Conservation (phyloP, 1,140 invertebrate species). For the Philotrypesis tridentata region DNA sequence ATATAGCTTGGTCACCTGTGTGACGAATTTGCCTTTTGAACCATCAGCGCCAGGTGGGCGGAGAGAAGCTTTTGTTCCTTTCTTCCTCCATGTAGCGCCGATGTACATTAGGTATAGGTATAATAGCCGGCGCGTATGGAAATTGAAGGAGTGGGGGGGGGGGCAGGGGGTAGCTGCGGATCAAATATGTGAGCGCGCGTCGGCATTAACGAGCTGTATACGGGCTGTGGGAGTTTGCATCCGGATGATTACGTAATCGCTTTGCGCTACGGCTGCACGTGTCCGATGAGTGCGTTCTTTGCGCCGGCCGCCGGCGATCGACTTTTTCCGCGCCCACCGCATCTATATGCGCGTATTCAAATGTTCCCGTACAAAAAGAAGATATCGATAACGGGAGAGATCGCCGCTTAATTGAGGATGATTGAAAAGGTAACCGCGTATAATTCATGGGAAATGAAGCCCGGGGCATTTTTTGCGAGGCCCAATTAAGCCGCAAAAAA, state of each 20-base stretch:
- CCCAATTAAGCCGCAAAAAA: conserved; percentile 18
- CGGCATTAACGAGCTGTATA: neutral
- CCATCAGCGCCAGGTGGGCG: neutral
- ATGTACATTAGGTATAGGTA: too few relatives aligned
- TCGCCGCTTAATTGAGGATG: neutral
- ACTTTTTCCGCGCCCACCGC: too few relatives aligned
- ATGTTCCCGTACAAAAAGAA: neutral
- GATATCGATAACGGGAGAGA: neutral
- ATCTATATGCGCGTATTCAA: neutral
- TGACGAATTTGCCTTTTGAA: neutral
- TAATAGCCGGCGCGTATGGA: too few relatives aligned
- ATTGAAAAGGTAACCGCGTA: neutral
- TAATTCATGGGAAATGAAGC: too few relatives aligned
- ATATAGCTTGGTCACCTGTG: neutral
- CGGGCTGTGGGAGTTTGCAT: neutral
- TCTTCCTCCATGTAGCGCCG: neutral
- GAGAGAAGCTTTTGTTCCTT: neutral
- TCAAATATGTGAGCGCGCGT: neutral
- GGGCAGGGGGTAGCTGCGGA: too few relatives aligned
- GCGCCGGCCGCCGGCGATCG: too few relatives aligned
- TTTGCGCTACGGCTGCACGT: neutral
- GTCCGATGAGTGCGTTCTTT: neutral
- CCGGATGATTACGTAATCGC: conserved; percentile 4
- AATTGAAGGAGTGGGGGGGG: too few relatives aligned
- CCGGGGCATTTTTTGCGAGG: neutral